Evolutionary conservation across 2,888 invertebrate species (phyloP).

Genomic region (Trissolcus japonicus): DNA sequence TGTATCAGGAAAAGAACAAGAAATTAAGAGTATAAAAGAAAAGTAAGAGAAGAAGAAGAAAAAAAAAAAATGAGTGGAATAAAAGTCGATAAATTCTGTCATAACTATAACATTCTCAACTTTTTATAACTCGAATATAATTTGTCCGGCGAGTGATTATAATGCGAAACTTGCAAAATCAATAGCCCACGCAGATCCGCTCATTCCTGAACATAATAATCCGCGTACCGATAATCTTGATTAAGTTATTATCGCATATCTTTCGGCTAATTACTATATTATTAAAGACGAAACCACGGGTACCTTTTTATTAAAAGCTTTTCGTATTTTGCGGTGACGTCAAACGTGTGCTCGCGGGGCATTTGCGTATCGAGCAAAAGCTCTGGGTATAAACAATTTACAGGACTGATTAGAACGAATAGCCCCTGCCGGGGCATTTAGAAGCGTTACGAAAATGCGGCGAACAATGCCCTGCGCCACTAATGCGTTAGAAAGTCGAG

Average conservation of each 20-base stretch:
- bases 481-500: conserved; percentile 40
- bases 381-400: conserved; percentile 15
- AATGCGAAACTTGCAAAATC: too few species aligned
- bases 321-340: conserved; percentile 5
- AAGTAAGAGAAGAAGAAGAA: too few species aligned
- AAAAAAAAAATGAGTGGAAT: too few species aligned
- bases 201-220: too few species aligned
- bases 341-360: conserved; percentile 11
- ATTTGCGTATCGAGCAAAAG: conserved; percentile 18
- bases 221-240: too few species aligned
- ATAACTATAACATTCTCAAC: too few species aligned
- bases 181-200: too few species aligned
- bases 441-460: conserved; percentile 39
- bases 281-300: conserved; percentile 6
- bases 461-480: conserved; percentile 24
- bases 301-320: conserved; percentile 35
- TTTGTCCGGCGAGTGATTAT: too few species aligned
- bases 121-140: too few species aligned
- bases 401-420: conserved; percentile 38
- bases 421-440: conserved; percentile 36
- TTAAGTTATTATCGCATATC: neutral
- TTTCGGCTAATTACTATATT: neutral
- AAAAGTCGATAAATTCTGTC: too few species aligned
- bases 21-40: too few species aligned
- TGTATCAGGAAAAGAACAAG: too few species aligned